Evolutionary conservation across 2,797 vertebrate genomes (phyloP), one percentile per base, ranked within the genome.

Genomic region (Selene dorsalis): DNA sequence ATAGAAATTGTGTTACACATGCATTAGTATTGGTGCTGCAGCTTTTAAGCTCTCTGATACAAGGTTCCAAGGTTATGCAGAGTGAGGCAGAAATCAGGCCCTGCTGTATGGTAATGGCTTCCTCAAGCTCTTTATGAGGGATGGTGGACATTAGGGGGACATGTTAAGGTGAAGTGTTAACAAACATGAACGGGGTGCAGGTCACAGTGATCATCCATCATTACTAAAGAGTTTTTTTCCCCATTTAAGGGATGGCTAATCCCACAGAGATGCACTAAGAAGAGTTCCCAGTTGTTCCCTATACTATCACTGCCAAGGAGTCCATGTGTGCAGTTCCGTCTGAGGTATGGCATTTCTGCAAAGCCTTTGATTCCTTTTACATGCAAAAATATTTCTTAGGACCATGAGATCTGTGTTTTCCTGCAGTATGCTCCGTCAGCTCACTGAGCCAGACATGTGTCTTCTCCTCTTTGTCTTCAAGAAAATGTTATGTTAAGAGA

Each of bases 31-130:
- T 32, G 32, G 20, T 47, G 50, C 57, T 13, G 50, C n/a, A 78
- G 70, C 69, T 82, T 84, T 77, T 60, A 80, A 84, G 26, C 48
- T 30, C 26, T 32, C 43, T 45, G 64, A 81, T 79, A 62, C 56
- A 50, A 75, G 74, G 61, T 43, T 81, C 32, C 28, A 81, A 84
- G 85, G 80, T 88, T 71, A 84, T n/a, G 3, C 70, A 60, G 72
- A 78, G 64, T 75, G 64, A 48, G 47, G 65, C 32, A 59, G 74
- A 72, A 73, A 81, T 85, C 61, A 70, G 66, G 18, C 82, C 69
- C 69, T 70, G 59, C 75, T 50, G 38, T 71, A 66, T 66, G 52
- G 20, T 63, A 65, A 80, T 58, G 32, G 26, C 71, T 77, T 87
- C 69, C 59, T 65, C 28, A 2, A 71, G 67, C 65, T 77, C 45